Base-by-base conservation (phyloP, 2,888 invertebrate species). In the Criorhina ranunculi region DNA sequence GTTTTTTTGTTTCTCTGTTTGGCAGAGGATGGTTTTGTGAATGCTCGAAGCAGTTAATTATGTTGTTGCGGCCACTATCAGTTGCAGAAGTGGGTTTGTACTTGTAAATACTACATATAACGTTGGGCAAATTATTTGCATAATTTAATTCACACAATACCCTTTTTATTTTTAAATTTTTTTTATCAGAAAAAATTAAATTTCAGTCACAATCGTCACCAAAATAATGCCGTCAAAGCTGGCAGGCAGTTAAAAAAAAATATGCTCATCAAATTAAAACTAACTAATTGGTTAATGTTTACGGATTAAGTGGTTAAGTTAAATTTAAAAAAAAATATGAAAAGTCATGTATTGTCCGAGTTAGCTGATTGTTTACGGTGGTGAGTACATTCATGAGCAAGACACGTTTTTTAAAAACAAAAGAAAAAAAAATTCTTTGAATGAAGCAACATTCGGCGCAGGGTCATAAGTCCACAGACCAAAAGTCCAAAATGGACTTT, bases 21-120 rank as follows among this genome's bases (percentile, higher is more conserved):
- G 37, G 37, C 37, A 57, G 24, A 4, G 24, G 4, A n/a, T 12
- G 57, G 57, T 57, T 57, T n/a, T n/a, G n/a, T 57, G 19, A 37
- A 37, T 37, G 37, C 37, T 24, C 5, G 5, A n/a, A 17, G 37
- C 57, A 57, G 57, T 57, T 57, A 57, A 57, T 57, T 37, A 57
- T 40, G 24, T 3, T 40, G 24, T 3, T 24, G 35, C 33, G 12
- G 60, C 19, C 11, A 35, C 62, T 78, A 72, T 79, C 79, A 79
- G 49, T 75, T 75, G 42, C 69, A 57, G 57, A 31, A 59, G 24
- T 4, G 29, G 55, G n/a, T 75, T 55, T 70, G 29, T 76, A 57
- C 76, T 64, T 70, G 64, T 70, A 37, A 70, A 75, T 69, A 67
- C 44, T 37, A 60, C 31, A 46, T 11, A 24, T n/a, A n/a, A n/a